Percentiles rank a stretch among this genome's conserved stretches.
Conservation (phyloP, 2,888 invertebrate species). For the Glyphotaelius pellucidus region DNA sequence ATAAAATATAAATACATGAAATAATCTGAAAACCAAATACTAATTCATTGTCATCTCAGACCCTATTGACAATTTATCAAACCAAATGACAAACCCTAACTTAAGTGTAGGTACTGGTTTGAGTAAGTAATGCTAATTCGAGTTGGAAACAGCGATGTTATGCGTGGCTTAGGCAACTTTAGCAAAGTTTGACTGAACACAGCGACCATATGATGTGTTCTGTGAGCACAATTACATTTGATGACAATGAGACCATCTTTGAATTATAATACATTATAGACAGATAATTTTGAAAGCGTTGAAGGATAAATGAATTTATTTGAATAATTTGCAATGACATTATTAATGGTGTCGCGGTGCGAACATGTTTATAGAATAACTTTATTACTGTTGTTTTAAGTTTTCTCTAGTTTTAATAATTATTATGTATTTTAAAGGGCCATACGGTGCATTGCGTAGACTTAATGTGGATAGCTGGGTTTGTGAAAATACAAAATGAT, state of each 20-base stretch:
- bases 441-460: constrained; percentile 13
- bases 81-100: too few relatives aligned
- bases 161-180: too few relatives aligned
- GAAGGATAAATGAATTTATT: neutral
- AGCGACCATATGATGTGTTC: neutral
- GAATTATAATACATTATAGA: neutral
- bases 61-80: too few relatives aligned
- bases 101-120: too few relatives aligned
- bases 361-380: neutral
- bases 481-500: neutral
- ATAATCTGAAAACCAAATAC: too few relatives aligned
- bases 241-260: neutral
- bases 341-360: neutral
- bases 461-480: constrained; percentile 11
- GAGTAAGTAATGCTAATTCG: too few relatives aligned
- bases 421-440: constrained; percentile 8
- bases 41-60: too few relatives aligned
- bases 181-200: neutral
- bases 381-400: neutral
- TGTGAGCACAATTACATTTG: neutral
- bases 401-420: neutral
- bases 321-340: neutral
- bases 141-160: too few relatives aligned
- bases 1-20: too few relatives aligned
- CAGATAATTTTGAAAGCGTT: neutral